Conservation (phyloP, 2,113 vertebrate species). For the Rafetus swinhoei region DNA sequence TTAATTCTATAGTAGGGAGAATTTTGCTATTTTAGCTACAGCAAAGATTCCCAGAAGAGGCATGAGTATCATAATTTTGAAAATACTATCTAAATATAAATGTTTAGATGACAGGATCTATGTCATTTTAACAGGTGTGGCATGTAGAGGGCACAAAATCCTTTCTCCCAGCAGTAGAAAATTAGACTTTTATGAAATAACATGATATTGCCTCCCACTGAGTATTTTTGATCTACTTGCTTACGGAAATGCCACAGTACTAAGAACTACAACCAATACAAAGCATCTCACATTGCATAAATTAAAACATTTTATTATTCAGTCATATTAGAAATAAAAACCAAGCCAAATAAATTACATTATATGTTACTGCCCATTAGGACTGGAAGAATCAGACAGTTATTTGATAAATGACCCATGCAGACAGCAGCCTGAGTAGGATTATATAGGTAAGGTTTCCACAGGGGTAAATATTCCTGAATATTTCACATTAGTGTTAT, state of each 20-base stretch:
- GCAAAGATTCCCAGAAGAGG: not conserved
- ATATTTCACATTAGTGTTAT: not conserved
- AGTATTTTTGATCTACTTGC: accelerated
- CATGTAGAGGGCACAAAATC: not conserved
- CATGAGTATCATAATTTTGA: accelerated
- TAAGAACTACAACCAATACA: not conserved
- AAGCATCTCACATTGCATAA: not conserved
- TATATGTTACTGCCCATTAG: not conserved
- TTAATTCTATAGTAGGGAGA: not conserved
- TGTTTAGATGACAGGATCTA: not conserved
- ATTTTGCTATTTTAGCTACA: accelerated
- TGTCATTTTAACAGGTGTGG: accelerated
- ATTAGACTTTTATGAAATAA: accelerated
- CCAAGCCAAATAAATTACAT: not conserved
- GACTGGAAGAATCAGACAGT: not conserved
- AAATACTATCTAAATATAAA: not conserved
- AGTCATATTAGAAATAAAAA: not conserved
- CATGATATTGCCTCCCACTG: accelerated
- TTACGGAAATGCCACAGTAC: not conserved
- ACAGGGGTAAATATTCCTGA: constrained; percentile 28
- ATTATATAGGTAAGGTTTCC: not conserved
- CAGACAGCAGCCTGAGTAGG: accelerated
- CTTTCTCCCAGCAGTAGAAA: not conserved
- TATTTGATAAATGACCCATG: not conserved
- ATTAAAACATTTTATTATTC: not conserved